A percentile compares a stretch with the other conserved stretches of the same genome.
These are phyloP conservation scores for Aurelia coerulea DNA, from an alignment of 30 jellyfish, hydroid and myxozoan genomes.

Conservation along the genomic window DNA sequence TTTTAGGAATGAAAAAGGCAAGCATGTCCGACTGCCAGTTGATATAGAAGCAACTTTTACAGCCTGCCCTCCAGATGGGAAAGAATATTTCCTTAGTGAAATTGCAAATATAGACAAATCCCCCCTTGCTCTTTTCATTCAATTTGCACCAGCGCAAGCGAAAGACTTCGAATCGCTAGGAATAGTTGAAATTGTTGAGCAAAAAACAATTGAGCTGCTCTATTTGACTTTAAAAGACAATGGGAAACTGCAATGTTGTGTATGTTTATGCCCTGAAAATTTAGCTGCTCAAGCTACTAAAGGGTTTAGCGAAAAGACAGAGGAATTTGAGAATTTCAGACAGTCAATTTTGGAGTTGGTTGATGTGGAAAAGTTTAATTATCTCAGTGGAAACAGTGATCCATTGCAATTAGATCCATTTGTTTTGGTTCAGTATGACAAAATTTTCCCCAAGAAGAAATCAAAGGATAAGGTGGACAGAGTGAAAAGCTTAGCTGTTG, in stretches of 20 bases:
- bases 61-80: constrained; percentile 69
- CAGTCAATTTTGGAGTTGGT: constrained; percentile 24
- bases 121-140: constrained; percentile 50
- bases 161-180: constrained; percentile 44
- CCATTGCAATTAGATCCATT: constrained; percentile 27
- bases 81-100: constrained; percentile 51
- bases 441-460: constrained; percentile 31
- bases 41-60: constrained; percentile 56
- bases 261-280: constrained; percentile 11
- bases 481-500: constrained; percentile 15
- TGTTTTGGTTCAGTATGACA: constrained; percentile 19
- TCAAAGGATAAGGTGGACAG: constrained; percentile 26
- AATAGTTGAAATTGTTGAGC: constrained; percentile 40
- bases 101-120: constrained; percentile 61
- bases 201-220: constrained; percentile 27
- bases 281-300: constrained; percentile 12
- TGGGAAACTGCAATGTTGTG: constrained; percentile 46
- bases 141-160: constrained; percentile 12
- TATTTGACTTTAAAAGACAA: constrained; percentile 41
- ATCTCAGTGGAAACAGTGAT: constrained; percentile 11
- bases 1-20: constrained; percentile 83
- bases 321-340: constrained; percentile 17
- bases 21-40: constrained; percentile 83
- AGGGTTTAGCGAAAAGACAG: constrained; percentile 29
- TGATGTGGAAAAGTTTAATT: constrained; percentile 36